Conservation (phyloP, 2,113 vertebrate genomes). For the Pimephales promelas region DNA sequence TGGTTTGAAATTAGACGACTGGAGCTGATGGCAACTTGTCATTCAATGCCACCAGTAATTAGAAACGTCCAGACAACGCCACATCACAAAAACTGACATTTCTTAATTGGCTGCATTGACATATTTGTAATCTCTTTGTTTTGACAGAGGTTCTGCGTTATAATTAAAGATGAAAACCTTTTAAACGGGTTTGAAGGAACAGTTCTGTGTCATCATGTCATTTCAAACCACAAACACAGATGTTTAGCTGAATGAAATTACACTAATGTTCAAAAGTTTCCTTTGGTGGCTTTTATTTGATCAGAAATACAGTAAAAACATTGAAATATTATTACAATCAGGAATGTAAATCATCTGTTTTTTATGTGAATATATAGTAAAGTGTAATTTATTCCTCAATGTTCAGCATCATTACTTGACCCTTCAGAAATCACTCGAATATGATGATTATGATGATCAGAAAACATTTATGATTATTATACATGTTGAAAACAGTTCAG, state of each 20-base stretch:
- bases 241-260: neutral
- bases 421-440: neutral
- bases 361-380: neutral
- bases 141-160: neutral
- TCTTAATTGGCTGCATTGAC: neutral
- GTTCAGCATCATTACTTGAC: neutral
- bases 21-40: neutral
- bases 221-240: neutral
- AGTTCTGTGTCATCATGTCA: neutral
- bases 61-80: neutral
- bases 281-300: neutral
- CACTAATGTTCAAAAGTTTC: too few species aligned
- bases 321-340: neutral
- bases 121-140: neutral
- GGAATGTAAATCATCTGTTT: neutral
- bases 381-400: neutral
- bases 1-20: neutral
- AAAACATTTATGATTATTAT: neutral
- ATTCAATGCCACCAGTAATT: slow-evolving; percentile 23
- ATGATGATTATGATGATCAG: neutral
- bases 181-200: neutral
- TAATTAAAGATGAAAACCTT: neutral
- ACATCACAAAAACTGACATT: neutral
- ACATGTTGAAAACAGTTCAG: neutral
- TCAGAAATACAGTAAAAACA: neutral